These are phyloP conservation scores for Aramus guarauna DNA, from an alignment of 2,113 vertebrate species.

Conservation along the genomic window DNA sequence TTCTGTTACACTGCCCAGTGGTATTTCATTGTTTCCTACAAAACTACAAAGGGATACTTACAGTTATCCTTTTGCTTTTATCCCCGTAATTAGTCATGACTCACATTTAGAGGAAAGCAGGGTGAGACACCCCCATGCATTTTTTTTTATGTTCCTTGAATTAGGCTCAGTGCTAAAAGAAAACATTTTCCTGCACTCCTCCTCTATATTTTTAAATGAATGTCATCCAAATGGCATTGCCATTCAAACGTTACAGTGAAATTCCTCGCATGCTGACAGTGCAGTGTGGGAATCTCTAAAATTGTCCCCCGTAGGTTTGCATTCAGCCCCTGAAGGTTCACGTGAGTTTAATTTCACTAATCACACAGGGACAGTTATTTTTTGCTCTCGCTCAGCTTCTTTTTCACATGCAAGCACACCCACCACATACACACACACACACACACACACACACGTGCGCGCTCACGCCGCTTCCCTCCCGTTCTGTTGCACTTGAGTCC, in stretches of 20 bases:
- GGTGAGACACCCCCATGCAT: neutral
- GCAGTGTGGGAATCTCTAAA: neutral
- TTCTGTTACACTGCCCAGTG: neutral
- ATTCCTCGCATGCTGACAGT: neutral
- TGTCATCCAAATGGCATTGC: neutral
- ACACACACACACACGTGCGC: neutral
- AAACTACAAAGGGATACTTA: neutral
- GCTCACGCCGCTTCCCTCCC: neutral
- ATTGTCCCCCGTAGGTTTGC: neutral
- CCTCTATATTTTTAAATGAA: neutral
- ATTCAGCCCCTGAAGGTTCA: slow-evolving; percentile 19
- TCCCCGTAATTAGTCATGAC: neutral
- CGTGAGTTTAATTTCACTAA: slow-evolving; percentile 51
- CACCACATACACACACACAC: neutral
- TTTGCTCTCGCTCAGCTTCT: neutral
- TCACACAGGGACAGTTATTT: slow-evolving; percentile 17
- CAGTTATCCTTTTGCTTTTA: neutral
- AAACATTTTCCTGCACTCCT: neutral
- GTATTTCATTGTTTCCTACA: neutral
- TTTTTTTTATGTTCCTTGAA: neutral
- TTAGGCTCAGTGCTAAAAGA: neutral
- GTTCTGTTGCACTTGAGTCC: slow-evolving; percentile 22
- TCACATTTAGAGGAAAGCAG: neutral
- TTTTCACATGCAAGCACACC: neutral
- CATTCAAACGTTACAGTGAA: neutral